Conservation (phyloP, 2,113 vertebrate genomes). For the Zosterops pallidus region DNA sequence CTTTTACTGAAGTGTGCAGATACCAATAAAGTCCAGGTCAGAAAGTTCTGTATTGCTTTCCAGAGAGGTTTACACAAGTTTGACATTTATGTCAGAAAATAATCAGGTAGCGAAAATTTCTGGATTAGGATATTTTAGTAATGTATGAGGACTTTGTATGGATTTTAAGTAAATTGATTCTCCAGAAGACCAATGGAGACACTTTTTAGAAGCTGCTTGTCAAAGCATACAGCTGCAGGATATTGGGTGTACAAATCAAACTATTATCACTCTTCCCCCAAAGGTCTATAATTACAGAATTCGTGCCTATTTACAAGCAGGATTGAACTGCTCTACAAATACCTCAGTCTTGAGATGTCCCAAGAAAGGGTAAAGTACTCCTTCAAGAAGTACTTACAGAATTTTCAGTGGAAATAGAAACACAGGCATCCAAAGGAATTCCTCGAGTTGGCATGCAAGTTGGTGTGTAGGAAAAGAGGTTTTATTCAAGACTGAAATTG, state of each 20-base stretch:
- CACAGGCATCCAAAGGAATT: background rate
- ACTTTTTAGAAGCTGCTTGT: background rate
- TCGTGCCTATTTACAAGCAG: background rate
- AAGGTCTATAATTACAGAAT: background rate
- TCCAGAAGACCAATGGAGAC: background rate
- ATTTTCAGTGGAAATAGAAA: background rate
- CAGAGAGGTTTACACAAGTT: background rate
- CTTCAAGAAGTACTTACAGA: background rate
- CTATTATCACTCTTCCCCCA: background rate
- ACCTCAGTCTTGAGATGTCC: background rate
- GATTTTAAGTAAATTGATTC: background rate
- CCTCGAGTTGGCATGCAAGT: background rate
- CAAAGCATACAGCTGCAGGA: background rate
- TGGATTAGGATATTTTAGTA: background rate
- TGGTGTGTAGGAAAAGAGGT: background rate
- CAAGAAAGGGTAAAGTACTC: background rate
- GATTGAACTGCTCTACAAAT: background rate
- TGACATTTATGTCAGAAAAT: background rate
- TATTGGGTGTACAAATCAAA: background rate
- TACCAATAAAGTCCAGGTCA: background rate
- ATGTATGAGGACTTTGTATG: background rate
- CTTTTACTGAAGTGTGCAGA: background rate
- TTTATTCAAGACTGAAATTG: background rate
- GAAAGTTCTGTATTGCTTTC: background rate
- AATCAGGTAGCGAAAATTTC: background rate